phyloP scores from a whole-genome alignment of 2,888 invertebrate genomes.

The Phlogophora meticulosa region DNA sequence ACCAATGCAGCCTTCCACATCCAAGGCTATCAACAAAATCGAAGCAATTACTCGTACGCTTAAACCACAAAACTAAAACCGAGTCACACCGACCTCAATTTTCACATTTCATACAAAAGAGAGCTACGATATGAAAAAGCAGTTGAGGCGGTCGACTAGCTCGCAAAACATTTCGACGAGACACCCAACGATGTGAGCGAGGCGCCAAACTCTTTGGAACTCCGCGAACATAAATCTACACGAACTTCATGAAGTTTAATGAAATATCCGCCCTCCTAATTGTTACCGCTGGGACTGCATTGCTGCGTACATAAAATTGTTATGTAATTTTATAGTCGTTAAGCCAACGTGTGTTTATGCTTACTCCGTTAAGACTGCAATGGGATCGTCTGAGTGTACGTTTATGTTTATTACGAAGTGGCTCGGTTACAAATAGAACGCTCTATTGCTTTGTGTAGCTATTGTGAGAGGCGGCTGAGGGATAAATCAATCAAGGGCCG shows the following conservation, averaged over 20 bases:
- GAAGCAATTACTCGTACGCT: slow-evolving; percentile 23
- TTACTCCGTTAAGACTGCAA: slow-evolving; percentile 39
- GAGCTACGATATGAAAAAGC: slow-evolving; percentile 43
- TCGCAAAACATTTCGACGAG: slow-evolving; percentile 60
- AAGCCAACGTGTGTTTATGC: slow-evolving; percentile 49
- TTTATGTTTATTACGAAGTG: slow-evolving; percentile 7
- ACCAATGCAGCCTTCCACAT: not conserved
- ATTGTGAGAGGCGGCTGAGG: slow-evolving; percentile 33
- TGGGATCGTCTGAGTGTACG: not conserved
- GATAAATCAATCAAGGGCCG: slow-evolving; percentile 48
- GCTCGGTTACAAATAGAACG: slow-evolving; percentile 30
- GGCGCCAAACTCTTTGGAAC: slow-evolving; percentile 66
- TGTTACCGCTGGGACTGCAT: slow-evolving; percentile 69
- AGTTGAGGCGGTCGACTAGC: slow-evolving; percentile 43
- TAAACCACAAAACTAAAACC: slow-evolving; percentile 20
- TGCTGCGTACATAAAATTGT: slow-evolving; percentile 65
- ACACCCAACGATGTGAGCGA: slow-evolving; percentile 56
- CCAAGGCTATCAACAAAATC: slow-evolving; percentile 11
- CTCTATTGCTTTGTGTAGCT: slow-evolving; percentile 28
- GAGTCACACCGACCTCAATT: slow-evolving; percentile 23
- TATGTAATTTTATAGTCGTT: slow-evolving; percentile 63
- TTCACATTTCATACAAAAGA: slow-evolving; percentile 38
- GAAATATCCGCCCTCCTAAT: slow-evolving; percentile 73
- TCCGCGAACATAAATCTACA: slow-evolving; percentile 70
- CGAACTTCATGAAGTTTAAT: slow-evolving; percentile 75